phyloP scores from a whole-genome alignment of 1,140 invertebrate genomes.

The Cotesia typhae region DNA sequence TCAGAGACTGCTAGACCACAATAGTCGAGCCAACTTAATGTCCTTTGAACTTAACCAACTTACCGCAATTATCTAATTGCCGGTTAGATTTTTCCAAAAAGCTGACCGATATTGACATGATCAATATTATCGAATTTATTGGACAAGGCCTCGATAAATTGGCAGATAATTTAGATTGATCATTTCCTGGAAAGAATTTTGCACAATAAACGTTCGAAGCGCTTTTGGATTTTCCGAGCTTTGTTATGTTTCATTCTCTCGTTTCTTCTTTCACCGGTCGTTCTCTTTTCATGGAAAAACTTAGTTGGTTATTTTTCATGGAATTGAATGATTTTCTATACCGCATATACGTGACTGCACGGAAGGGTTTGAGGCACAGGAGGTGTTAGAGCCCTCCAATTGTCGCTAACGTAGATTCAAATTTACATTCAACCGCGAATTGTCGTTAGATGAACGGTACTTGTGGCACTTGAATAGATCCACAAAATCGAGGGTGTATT shows the following conservation, averaged over 20 bases:
- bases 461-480: constrained; percentile 32
- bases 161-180: no score
- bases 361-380: background rate
- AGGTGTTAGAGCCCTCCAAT: constrained; percentile 16
- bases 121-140: constrained; percentile 1
- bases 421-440: constrained; percentile 35
- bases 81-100: constrained; percentile 41
- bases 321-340: no score
- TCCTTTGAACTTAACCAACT: constrained; percentile 49
- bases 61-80: constrained; percentile 54
- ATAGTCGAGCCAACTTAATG: constrained; percentile 14
- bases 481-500: constrained; percentile 36
- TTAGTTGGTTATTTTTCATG: no score
- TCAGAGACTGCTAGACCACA: constrained; percentile 28
- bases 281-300: no score
- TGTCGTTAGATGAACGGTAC: constrained; percentile 8
- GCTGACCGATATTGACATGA: background rate
- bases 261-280: no score
- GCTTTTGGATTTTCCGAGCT: no score
- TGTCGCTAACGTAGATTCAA: constrained; percentile 23
- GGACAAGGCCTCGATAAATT: background rate
- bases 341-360: constrained; percentile 1
- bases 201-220: no score
- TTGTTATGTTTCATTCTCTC: no score
- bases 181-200: no score